Evolutionary conservation across 2,797 vertebrate genomes (phyloP), one percentile per base, ranked within the genome.

Genomic region (Gadopsis marmoratus): DNA sequence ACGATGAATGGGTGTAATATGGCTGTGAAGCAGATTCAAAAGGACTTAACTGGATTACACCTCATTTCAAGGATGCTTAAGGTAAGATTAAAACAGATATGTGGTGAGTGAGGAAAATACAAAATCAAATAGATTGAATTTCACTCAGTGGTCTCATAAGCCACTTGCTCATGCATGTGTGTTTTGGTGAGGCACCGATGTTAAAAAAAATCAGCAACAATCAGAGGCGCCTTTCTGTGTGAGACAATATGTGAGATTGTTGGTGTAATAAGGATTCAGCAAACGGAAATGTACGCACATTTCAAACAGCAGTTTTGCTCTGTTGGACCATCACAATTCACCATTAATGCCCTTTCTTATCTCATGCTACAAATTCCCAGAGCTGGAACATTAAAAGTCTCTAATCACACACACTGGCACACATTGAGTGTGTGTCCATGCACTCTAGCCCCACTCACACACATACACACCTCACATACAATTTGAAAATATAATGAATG

Each of bases 61-160:
- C 91, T 95, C 91, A 93, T 95, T 96, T 95, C 93, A 93, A 93
- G 92, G 90, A 93, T 91, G 92, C 93, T 95, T 95, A 93, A 94
- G 90, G 94, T 95, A 90, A 94, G 94, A 95, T 95, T 95, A 95
- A 93, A 95, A 94, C 91, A 94, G 93, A 94, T 94, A 92, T 92
- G 92, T 80, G 90, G 89, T 91, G 90, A 94, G 90, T 90, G 93
- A 92, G 84, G 81, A 92, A 92, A 93, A 94, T 89, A 91, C 89
- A 89, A 91, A 94, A 91, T 90, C 88, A 92, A 93, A 93, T 91
- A 93, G 89, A 93, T 90, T 86, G 79, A 91, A 92, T 91, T 90
- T 88, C 76, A 79, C 77, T 82, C 76, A 62, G 86, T 84, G 79
- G 86, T 86, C 81, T 76, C 21, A 1, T 89, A 91, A 88, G 78